Evolutionary conservation across 1,140 invertebrate genomes (phyloP).

Genomic region (Pristionchus pacificus): DNA sequence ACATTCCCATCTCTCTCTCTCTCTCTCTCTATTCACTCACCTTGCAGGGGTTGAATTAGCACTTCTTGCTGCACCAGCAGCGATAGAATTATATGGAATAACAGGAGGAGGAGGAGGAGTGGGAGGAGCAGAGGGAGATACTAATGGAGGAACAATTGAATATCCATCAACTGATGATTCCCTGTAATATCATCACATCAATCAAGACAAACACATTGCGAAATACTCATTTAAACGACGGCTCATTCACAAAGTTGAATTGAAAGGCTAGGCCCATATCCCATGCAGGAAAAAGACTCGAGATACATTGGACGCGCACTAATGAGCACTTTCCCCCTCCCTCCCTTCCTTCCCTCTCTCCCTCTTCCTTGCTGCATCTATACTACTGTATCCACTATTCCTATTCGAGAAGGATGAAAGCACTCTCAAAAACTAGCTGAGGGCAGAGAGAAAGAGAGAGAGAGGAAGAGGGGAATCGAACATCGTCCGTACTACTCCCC

Average conservation of each 20-base stretch:
- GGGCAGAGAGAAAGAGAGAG: too few species aligned
- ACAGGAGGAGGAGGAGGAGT: slow-evolving; percentile 61
- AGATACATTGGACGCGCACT: neutral
- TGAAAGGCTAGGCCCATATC: too few species aligned
- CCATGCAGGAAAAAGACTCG: neutral
- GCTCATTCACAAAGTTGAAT: too few species aligned
- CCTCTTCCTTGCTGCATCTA: neutral
- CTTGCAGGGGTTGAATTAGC: neutral
- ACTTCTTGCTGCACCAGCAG: slow-evolving; percentile 34
- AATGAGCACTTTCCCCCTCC: neutral
- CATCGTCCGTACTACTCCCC: too few species aligned
- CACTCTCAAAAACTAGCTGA: too few species aligned
- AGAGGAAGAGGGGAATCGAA: too few species aligned
- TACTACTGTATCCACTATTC: too few species aligned
- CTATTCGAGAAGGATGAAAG: too few species aligned
- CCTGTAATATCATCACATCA: neutral
- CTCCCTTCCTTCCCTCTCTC: neutral
- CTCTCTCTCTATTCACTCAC: too few species aligned
- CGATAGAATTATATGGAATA: slow-evolving; percentile 58
- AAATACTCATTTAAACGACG: too few species aligned
- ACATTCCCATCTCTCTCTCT: too few species aligned
- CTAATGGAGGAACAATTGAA: neutral
- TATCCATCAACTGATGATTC: neutral
- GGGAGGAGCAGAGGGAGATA: slow-evolving; percentile 38
- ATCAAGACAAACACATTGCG: too few species aligned